Percentiles rank a stretch among this genome's conserved stretches.
These are phyloP conservation scores for Pseudomyrmex pallidus DNA, from an alignment of 1,140 invertebrate species.

Conservation along the genomic window DNA sequence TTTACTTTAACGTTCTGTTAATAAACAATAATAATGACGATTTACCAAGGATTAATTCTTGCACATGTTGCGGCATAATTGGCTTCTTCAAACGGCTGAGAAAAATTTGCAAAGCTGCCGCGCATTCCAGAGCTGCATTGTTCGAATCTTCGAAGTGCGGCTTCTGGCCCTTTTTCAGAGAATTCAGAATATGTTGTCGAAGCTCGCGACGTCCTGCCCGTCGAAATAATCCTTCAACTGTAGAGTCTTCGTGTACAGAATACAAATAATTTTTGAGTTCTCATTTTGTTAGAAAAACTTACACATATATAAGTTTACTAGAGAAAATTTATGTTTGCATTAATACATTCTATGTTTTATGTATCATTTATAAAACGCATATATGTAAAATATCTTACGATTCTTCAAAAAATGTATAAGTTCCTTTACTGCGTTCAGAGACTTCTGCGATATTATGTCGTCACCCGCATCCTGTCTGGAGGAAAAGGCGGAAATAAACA, in stretches of 20 bases:
- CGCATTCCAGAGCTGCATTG: conserved; percentile 75
- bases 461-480: conserved; percentile 68
- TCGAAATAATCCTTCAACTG: conserved; percentile 77
- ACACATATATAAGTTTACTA: too few species aligned
- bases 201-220: conserved; percentile 70
- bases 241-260: conserved; percentile 69
- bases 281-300: not conserved
- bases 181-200: conserved; percentile 70
- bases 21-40: not conserved
- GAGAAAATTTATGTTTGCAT: too few species aligned
- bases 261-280: not conserved
- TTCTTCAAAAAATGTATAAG: conserved; percentile 75
- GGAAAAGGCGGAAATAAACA: conserved; percentile 29
- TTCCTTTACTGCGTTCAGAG: conserved; percentile 73
- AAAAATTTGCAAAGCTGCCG: conserved; percentile 82
- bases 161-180: conserved; percentile 74
- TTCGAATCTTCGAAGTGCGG: conserved; percentile 65
- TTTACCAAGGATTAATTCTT: conserved; percentile 83
- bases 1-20: conserved; percentile 27
- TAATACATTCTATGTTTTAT: too few species aligned
- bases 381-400: conserved; percentile 67
- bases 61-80: conserved; percentile 82
- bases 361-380: not conserved
- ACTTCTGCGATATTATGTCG: conserved; percentile 78
- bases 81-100: conserved; percentile 81